These are phyloP conservation scores for Embidobia sp. DNA, from an alignment of 2,888 invertebrate genomes.

Conservation along the genomic window DNA sequence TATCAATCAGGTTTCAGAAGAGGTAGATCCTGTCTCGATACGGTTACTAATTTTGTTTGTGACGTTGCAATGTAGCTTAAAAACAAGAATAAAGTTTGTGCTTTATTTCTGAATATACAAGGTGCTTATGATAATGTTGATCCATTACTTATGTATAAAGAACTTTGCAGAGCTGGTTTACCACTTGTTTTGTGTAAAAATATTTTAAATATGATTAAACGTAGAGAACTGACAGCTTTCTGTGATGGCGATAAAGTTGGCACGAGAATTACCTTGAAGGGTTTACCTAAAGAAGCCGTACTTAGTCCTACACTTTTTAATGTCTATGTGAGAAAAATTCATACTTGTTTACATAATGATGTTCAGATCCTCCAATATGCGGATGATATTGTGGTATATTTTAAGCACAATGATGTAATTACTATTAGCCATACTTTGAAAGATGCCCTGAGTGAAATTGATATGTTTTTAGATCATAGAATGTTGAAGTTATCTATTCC, in stretches of 20 bases:
- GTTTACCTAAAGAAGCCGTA: conserved; percentile 16
- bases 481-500: neutral
- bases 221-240: neutral
- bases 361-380: conserved; percentile 37
- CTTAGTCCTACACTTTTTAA: conserved; percentile 12
- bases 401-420: neutral
- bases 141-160: neutral
- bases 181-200: conserved; percentile 7
- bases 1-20: conserved; percentile 47
- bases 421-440: too few species aligned
- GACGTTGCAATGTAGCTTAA: too few species aligned
- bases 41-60: neutral
- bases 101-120: conserved; percentile 7
- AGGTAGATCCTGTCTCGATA: conserved; percentile 21
- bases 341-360: neutral
- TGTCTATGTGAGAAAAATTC: neutral
- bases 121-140: conserved; percentile 24
- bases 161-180: conserved; percentile 16
- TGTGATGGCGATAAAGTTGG: neutral
- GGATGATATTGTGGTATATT: conserved; percentile 34
- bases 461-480: neutral
- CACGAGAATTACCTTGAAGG: neutral
- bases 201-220: neutral
- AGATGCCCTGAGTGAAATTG: neutral
- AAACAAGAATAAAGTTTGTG: neutral